Evolutionary conservation across 2,888 invertebrate species (phyloP), one percentile per base, ranked within the genome.

Genomic region (Mythimna impura): DNA sequence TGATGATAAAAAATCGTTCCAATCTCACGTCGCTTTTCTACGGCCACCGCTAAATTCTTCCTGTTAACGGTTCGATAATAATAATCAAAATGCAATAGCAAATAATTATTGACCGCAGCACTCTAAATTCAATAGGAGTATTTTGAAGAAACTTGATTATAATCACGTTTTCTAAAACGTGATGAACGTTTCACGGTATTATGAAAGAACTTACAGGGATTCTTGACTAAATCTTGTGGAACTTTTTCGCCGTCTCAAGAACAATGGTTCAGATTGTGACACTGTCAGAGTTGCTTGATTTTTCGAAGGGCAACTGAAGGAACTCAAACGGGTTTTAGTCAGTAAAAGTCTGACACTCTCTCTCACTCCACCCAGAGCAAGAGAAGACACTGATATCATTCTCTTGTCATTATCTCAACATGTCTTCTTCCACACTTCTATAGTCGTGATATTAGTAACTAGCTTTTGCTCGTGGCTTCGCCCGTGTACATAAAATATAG

Each of bases 111-210:
- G 14, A 57, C 77, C 47, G 55, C 47, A 57, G 20, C 10, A 36
- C 22, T 47, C 36, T 17, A 57, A 67, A 30, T 40, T 50, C 55
- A 67, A 67, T 40, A 47, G 47, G 12, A 66, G 14, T 47, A 57
- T 20, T 57, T 73, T 17, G 36, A 30, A 54, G 76, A 72, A 72
- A 34, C 43, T 34, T 25, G 17, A 36, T 64, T 75, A 9, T 25
- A 64, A 64, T 72, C 72, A 72, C 43, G 76, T 74, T 43, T 54
- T 17, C 34, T n/a, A 7, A 63, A 72, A 63, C 43, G 52, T 10
- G 43, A 14, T 47, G 14, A 17, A 60, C 58, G 14, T 58, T 22
- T 30, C 14, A 43, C 14, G 0, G 1, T 61, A 22, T 52, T 34
- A 63, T n/a, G 52, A 34, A 34, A 40, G 5, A 62, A 75, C 14